Evolutionary conservation across 2,888 invertebrate species (phyloP).

Genomic region (Protophormia terraenovae): DNA sequence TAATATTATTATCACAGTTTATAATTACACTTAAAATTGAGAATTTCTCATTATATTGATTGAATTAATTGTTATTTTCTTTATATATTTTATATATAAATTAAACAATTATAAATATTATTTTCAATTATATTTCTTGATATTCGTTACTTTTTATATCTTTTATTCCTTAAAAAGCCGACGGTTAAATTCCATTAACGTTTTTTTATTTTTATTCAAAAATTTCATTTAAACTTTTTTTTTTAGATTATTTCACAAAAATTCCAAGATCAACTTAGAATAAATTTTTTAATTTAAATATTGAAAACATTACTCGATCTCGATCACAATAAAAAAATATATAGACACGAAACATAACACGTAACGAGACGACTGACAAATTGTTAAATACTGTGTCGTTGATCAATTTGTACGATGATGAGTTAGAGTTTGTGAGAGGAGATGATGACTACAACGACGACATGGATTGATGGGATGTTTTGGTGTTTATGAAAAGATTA

Average conservation of each 20-base stretch:
- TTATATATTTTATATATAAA: background rate
- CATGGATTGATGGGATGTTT: constrained; percentile 66
- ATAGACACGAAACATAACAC: background rate
- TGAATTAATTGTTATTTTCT: too few relatives aligned
- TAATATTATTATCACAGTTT: background rate
- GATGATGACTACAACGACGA: constrained; percentile 60
- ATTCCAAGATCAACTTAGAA: constrained; percentile 64
- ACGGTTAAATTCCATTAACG: too few relatives aligned
- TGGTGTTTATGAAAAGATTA: constrained; percentile 66
- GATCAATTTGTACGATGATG: constrained; percentile 52
- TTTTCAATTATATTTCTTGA: background rate
- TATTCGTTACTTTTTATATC: background rate
- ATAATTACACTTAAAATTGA: background rate
- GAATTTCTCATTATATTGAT: too few relatives aligned
- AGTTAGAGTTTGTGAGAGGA: constrained; percentile 50
- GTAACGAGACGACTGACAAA: constrained; percentile 68
- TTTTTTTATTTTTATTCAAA: background rate
- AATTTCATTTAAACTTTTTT: background rate
- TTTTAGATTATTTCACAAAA: background rate
- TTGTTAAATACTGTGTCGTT: constrained; percentile 63
- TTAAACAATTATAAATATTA: too few relatives aligned
- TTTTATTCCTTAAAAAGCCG: background rate
- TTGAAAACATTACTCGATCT: constrained; percentile 26
- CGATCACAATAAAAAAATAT: background rate
- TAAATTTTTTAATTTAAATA: constrained; percentile 47